Conservation (phyloP, 1,140 invertebrate genomes). For the Eriosoma lanigerum region DNA sequence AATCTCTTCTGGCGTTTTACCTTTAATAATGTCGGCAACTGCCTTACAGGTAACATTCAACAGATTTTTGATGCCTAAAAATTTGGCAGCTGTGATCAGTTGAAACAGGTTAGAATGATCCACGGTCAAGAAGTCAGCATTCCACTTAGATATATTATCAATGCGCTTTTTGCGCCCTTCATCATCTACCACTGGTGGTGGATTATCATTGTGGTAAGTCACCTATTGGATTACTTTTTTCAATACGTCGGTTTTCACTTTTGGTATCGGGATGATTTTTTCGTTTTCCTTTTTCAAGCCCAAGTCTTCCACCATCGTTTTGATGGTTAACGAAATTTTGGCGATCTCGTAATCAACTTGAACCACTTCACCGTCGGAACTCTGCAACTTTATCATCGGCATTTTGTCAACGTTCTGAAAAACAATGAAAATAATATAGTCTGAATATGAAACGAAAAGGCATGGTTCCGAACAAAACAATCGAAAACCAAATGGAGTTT, state of each 20-base stretch:
- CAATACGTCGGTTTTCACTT: constrained; percentile 96
- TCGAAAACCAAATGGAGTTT: no score
- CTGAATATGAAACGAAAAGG: no score
- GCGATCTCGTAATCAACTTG: constrained; percentile 97
- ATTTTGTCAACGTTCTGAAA: constrained; percentile 66
- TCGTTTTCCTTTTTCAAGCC: constrained; percentile 94
- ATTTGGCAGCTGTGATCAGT: constrained; percentile 89
- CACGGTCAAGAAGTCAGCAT: constrained; percentile 95
- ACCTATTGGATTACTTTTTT: constrained; percentile 97
- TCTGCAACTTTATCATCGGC: constrained; percentile 91
- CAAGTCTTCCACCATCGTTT: constrained; percentile 97
- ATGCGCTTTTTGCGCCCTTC: constrained; percentile 98
- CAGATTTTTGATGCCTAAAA: constrained; percentile 96
- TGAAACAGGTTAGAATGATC: constrained; percentile 81
- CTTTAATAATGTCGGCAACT: constrained; percentile 99
- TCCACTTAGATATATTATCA: constrained; percentile 98
- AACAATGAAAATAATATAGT: no score
- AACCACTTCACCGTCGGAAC: constrained; percentile 95
- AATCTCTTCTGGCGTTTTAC: constrained; percentile 97
- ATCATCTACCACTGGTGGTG: constrained; percentile 91
- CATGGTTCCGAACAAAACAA: no score
- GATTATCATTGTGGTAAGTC: constrained; percentile 93
- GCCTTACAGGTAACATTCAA: constrained; percentile 98
- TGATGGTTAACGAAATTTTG: constrained; percentile 96
- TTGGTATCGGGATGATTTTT: constrained; percentile 94